Evolutionary conservation across 2,113 vertebrate species (phyloP).

Genomic region (Caranx melampygus): DNA sequence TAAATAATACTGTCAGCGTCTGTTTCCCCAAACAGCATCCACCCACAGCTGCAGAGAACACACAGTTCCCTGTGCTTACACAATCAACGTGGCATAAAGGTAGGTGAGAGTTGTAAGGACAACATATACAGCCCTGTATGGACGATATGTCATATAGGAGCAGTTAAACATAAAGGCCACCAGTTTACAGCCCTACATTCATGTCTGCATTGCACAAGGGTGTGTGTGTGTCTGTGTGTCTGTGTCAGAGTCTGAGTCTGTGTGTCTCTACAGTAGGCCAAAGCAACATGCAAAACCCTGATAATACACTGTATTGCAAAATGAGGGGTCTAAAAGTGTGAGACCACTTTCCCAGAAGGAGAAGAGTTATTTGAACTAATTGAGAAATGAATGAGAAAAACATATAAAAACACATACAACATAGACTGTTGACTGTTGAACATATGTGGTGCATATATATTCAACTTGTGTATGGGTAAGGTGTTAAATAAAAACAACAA

Average conservation of each 20-base stretch:
- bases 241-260: background rate
- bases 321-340: no score
- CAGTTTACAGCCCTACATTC: background rate
- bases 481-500: no score
- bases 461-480: no score
- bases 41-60: slow-evolving; percentile 9
- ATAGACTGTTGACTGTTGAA: no score
- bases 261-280: background rate
- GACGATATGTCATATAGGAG: background rate
- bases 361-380: no score
- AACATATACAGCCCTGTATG: background rate
- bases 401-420: no score
- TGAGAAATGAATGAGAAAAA: no score
- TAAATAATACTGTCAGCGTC: background rate
- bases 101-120: background rate
- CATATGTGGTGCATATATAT: no score
- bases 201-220: background rate
- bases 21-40: slow-evolving; percentile 21
- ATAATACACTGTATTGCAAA: no score
- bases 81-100: background rate
- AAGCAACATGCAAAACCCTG: no score
- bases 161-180: background rate
- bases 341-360: no score
- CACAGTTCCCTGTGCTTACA: background rate
- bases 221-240: background rate